A percentile compares a stretch with the other conserved stretches of the same genome.
phyloP scores from a whole-genome alignment of 2,113 vertebrate genomes.

The Coreoperca whiteheadi region DNA sequence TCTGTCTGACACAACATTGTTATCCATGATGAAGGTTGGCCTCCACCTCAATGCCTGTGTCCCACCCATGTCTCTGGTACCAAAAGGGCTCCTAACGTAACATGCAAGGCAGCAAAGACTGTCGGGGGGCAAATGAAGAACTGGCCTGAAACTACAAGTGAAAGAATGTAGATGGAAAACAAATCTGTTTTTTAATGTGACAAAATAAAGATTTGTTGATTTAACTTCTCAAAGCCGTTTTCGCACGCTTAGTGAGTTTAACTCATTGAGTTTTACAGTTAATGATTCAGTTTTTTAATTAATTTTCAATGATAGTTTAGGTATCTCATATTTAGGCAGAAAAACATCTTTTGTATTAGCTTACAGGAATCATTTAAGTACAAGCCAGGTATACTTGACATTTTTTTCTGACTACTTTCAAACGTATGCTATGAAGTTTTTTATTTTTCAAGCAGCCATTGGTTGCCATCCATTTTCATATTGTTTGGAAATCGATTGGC shows the following conservation, averaged over 20 bases:
- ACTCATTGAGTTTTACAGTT: neutral
- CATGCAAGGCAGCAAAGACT: neutral
- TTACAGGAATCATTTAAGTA: neutral
- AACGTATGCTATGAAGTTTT: neutral
- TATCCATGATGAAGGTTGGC: neutral
- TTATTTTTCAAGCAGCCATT: neutral
- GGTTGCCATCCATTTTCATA: neutral
- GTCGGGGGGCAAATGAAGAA: neutral
- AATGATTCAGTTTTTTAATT: neutral
- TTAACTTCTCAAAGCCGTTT: neutral
- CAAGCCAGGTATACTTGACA: neutral
- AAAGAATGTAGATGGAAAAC: neutral
- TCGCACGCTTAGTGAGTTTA: neutral
- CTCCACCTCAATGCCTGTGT: neutral
- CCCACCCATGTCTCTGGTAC: neutral
- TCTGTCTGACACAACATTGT: neutral
- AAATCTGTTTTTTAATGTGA: neutral
- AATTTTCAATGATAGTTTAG: neutral
- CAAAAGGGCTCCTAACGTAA: neutral
- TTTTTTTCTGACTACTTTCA: neutral
- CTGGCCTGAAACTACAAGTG: neutral
- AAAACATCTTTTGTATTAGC: neutral
- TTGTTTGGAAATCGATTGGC: neutral
- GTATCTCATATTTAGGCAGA: neutral
- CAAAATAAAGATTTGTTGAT: neutral